These are phyloP conservation scores for Porites lutea DNA, from an alignment of 64 coral and sea anemone genomes.

Conservation along the genomic window DNA sequence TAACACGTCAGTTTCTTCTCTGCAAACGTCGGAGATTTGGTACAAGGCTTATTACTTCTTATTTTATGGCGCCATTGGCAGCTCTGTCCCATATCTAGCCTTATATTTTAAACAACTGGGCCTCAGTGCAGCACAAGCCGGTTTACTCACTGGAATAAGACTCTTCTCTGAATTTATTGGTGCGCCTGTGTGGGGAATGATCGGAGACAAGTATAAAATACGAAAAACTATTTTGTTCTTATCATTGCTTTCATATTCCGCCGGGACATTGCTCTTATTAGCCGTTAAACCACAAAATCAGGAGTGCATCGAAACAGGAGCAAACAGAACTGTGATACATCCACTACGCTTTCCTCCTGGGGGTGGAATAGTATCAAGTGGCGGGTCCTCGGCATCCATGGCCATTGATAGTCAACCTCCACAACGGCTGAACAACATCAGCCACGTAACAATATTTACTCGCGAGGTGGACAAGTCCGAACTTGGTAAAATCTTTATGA, in stretches of 20 bases:
- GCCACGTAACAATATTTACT: background rate
- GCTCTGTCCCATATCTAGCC: conserved; percentile 71
- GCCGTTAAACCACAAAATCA: conserved; percentile 62
- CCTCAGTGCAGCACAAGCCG: conserved; percentile 52
- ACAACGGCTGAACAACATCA: background rate
- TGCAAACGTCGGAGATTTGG: background rate
- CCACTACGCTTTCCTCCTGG: conserved; percentile 28
- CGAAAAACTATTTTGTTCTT: conserved; percentile 63
- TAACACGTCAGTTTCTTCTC: background rate
- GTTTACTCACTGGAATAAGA: conserved; percentile 53
- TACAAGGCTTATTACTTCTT: conserved; percentile 79
- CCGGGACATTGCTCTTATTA: conserved; percentile 54
- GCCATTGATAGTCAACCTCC: too few species aligned
- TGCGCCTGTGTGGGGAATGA: conserved; percentile 65
- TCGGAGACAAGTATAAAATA: conserved; percentile 68
- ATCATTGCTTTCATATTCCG: conserved; percentile 61
- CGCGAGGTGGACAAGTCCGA: conserved; percentile 17
- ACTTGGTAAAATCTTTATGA: background rate
- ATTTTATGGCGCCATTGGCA: conserved; percentile 74
- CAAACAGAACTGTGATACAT: conserved; percentile 37
- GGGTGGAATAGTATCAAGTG: background rate
- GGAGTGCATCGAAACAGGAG: conserved; percentile 29
- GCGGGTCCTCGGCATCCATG: too few species aligned
- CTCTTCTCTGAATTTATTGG: conserved; percentile 59
- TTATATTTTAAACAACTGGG: conserved; percentile 89